These are phyloP conservation scores for Calidris pygmaea DNA, from an alignment of 2,113 vertebrate genomes.

Conservation along the genomic window DNA sequence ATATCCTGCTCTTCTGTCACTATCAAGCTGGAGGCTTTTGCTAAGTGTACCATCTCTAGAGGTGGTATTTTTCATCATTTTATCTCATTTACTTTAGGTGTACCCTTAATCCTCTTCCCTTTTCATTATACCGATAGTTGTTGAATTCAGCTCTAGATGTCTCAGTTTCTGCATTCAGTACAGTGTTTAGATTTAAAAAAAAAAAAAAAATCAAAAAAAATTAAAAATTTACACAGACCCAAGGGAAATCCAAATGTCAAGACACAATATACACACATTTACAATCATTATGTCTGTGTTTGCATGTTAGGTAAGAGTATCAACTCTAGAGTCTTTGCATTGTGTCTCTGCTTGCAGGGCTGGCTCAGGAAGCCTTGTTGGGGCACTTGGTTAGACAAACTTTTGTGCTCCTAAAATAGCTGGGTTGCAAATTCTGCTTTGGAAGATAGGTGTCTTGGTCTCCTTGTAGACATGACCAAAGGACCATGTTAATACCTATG, in stretches of 20 bases:
- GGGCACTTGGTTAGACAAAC: background rate
- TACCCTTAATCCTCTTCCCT: background rate
- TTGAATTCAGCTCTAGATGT: background rate
- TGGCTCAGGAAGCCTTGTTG: background rate
- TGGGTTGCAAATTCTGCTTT: background rate
- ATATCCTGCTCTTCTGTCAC: background rate
- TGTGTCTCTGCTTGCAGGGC: background rate
- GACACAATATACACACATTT: rapidly evolving
- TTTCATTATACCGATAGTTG: background rate
- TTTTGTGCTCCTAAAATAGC: background rate
- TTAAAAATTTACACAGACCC: background rate
- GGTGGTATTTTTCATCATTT: background rate
- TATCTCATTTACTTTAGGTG: background rate
- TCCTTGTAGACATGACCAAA: background rate
- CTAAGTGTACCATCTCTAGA: background rate
- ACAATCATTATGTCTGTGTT: background rate
- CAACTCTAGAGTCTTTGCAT: background rate
- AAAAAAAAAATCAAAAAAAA: background rate
- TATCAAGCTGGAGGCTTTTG: background rate
- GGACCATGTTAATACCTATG: background rate
- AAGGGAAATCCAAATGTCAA: background rate
- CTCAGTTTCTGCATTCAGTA: background rate
- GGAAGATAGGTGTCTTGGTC: background rate
- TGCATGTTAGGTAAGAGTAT: background rate
- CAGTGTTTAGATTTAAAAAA: background rate